Evolutionary conservation across 2,113 vertebrate species (phyloP).

Genomic region (Etia nguti): DNA sequence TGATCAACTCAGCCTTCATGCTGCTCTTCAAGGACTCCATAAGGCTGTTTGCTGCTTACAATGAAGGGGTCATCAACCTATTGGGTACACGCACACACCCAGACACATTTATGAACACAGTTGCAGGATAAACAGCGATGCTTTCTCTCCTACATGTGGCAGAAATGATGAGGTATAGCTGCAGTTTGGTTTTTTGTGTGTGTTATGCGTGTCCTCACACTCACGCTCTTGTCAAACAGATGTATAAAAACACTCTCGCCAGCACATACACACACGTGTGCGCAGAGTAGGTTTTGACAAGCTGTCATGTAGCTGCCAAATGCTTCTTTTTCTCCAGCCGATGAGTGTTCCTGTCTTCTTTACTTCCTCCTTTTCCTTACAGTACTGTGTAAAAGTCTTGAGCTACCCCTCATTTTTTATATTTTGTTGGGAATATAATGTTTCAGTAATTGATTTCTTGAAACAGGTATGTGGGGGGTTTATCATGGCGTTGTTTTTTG

Average conservation of each 20-base stretch:
- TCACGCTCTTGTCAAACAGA: not conserved
- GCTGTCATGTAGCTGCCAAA: constrained; percentile 15
- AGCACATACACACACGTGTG: not conserved
- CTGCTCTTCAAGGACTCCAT: constrained; percentile 97
- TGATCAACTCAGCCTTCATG: constrained; percentile 94
- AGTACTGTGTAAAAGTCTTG: not conserved
- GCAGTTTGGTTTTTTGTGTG: not conserved
- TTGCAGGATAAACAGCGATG: not conserved
- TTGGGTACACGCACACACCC: constrained; percentile 74
- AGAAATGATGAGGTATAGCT: not conserved
- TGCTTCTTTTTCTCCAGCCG: not conserved
- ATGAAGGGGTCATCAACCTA: constrained; percentile 95
- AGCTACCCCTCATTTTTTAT: not conserved
- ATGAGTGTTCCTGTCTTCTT: not conserved
- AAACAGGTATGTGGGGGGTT: not conserved
- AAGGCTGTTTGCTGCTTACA: constrained; percentile 93
- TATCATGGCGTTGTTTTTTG: no score
- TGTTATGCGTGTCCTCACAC: not conserved
- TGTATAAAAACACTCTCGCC: not conserved
- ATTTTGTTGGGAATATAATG: not conserved
- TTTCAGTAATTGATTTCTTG: not conserved
- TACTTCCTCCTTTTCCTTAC: not conserved
- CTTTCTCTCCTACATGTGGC: not conserved
- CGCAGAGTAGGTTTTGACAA: not conserved
- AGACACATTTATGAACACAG: not conserved